phyloP scores from a whole-genome alignment of 2,113 vertebrate species.

The Psilopsiagon aymara region DNA sequence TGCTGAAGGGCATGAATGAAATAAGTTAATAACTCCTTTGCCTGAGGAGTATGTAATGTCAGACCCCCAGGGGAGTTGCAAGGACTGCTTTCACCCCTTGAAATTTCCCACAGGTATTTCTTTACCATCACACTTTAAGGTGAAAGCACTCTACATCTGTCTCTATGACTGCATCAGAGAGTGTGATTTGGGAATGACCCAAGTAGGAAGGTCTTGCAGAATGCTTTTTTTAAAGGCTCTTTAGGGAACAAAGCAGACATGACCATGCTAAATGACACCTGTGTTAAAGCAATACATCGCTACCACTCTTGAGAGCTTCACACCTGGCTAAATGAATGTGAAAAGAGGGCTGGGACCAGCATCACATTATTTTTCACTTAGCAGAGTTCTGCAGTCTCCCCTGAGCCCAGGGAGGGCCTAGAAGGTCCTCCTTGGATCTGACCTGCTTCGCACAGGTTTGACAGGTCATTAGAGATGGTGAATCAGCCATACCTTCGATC shows the following conservation, averaged over 20 bases:
- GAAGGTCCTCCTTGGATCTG: not conserved
- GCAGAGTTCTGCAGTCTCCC: not conserved
- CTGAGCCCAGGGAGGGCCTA: not conserved
- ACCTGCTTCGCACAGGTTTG: not conserved
- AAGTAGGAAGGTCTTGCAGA: conserved; percentile 23
- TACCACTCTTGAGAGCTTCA: not conserved
- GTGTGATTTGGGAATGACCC: not conserved
- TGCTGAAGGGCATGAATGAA: not conserved
- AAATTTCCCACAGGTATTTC: not conserved
- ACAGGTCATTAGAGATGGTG: not conserved
- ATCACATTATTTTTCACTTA: conserved; percentile 6
- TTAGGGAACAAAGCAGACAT: conserved; percentile 2
- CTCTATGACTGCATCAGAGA: not conserved
- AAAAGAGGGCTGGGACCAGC: not conserved
- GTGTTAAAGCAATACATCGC: not conserved
- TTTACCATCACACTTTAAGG: conserved; percentile 25
- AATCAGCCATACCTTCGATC: not conserved
- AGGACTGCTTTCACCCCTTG: not conserved
- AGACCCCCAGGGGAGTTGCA: conserved; percentile 12
- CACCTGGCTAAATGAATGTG: not conserved
- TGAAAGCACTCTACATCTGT: not conserved
- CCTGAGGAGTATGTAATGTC: not conserved
- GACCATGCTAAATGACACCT: conserved; percentile 6
- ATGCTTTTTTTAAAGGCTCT: conserved; percentile 12
- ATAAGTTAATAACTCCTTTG: conserved; percentile 18